Evolutionary conservation across 2,113 vertebrate genomes (phyloP).

Genomic region (Ptychochromis oligacanthus): DNA sequence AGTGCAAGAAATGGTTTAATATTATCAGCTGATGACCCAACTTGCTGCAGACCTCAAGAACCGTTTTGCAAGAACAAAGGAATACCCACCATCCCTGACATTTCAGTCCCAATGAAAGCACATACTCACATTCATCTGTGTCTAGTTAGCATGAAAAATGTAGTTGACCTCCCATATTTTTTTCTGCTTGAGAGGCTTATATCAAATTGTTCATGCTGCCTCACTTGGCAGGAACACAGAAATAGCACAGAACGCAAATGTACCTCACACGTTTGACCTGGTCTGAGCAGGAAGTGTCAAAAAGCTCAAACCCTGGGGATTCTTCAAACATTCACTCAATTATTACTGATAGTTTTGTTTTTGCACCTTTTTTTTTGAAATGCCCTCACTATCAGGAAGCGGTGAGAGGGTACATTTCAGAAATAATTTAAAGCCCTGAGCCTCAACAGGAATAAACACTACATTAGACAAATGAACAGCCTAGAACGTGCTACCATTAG

Average conservation of each 20-base stretch:
- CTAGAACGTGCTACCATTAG: background rate
- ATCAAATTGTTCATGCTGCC: conserved; percentile 6
- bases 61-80: conserved; percentile 1
- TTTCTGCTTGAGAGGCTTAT: conserved; percentile 16
- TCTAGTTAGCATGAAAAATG: conserved; percentile 16
- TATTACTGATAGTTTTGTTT: background rate
- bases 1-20: conserved; percentile 1
- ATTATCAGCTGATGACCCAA: conserved; percentile 7
- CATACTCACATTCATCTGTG: background rate
- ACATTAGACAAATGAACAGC: fast-evolving
- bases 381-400: fast-evolving
- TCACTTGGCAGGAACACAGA: conserved; percentile 9
- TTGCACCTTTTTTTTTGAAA: background rate
- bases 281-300: conserved; percentile 6
- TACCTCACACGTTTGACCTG: background rate
- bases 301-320: background rate
- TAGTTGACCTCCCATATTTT: background rate
- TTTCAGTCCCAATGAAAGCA: conserved; percentile 8
- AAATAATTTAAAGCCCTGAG: background rate
- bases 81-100: conserved; percentile 13
- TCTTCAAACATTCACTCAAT: background rate
- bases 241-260: conserved; percentile 1
- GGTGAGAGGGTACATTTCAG: background rate
- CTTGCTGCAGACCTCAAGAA: conserved; percentile 10
- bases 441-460: background rate